phyloP scores from a whole-genome alignment of 2,797 vertebrate species.

The Salmo trutta region DNA sequence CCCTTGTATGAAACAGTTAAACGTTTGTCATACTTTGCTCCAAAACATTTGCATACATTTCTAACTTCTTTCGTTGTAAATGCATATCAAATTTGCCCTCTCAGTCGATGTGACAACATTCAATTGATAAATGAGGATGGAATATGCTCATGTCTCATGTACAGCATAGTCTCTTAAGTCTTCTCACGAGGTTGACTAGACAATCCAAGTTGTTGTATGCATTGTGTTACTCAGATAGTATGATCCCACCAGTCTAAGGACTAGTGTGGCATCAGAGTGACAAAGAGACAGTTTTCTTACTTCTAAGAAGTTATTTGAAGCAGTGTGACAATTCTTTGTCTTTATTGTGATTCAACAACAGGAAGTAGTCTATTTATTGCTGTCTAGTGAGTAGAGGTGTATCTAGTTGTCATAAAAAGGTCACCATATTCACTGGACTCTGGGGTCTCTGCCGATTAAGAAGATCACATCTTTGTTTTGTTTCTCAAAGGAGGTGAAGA shows the following conservation, averaged over 20 bases:
- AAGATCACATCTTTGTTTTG: slow-evolving; percentile 63
- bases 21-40: not conserved
- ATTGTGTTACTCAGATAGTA: no score
- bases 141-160: not conserved
- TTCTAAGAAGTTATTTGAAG: no score
- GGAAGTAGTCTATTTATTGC: slow-evolving; percentile 7
- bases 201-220: slow-evolving; percentile 28
- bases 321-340: no score
- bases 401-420: slow-evolving; percentile 51
- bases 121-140: not conserved
- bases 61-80: not conserved
- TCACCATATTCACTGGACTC: slow-evolving; percentile 56
- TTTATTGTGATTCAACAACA: not conserved
- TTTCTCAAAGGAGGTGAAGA: slow-evolving; percentile 57
- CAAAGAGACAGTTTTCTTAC: no score
- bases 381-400: slow-evolving; percentile 29
- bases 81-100: not conserved
- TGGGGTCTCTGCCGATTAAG: slow-evolving; percentile 55
- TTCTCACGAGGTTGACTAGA: slow-evolving; percentile 5
- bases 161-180: not conserved
- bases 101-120: not conserved
- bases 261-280: no score
- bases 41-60: slow-evolving; percentile 3
- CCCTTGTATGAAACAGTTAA: not conserved
- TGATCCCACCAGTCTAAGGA: no score